A percentile compares a stretch with the other conserved stretches of the same genome.
Evolutionary conservation across 1,140 invertebrate species (phyloP).

Genomic region (Drosophila quadrilineata): DNA sequence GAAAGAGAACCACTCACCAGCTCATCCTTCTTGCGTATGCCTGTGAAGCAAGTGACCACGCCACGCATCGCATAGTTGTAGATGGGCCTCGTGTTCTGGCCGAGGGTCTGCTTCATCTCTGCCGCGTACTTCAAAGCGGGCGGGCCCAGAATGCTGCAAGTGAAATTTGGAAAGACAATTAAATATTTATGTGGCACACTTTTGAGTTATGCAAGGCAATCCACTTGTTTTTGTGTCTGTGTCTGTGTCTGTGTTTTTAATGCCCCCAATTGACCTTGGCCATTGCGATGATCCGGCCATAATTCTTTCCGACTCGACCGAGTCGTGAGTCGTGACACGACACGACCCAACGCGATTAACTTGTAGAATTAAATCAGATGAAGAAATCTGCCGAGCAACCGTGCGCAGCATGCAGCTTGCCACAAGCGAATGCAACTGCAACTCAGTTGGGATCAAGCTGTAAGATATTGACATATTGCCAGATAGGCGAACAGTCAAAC

Average conservation of each 20-base stretch:
- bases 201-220: constrained; percentile 73
- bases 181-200: constrained; percentile 79
- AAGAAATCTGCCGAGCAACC: constrained; percentile 3
- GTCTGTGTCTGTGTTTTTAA: constrained; percentile 29
- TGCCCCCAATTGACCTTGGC: constrained; percentile 71
- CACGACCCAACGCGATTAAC: no score
- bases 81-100: constrained; percentile 89
- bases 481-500: not conserved
- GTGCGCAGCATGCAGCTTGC: constrained; percentile 18
- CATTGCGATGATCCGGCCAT: constrained; percentile 22
- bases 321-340: no score
- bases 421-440: constrained; percentile 29
- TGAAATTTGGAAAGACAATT: constrained; percentile 34
- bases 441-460: constrained; percentile 16
- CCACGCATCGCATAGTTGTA: constrained; percentile 93
- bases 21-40: constrained; percentile 93
- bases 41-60: constrained; percentile 93
- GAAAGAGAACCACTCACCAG: constrained; percentile 84
- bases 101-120: constrained; percentile 86
- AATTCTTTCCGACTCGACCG: no score
- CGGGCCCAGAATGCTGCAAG: constrained; percentile 87
- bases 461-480: no score
- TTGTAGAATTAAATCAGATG: no score
- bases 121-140: constrained; percentile 89
- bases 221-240: constrained; percentile 3